Conservation (phyloP, 2,888 invertebrate genomes). For the Tinea trinotella region DNA sequence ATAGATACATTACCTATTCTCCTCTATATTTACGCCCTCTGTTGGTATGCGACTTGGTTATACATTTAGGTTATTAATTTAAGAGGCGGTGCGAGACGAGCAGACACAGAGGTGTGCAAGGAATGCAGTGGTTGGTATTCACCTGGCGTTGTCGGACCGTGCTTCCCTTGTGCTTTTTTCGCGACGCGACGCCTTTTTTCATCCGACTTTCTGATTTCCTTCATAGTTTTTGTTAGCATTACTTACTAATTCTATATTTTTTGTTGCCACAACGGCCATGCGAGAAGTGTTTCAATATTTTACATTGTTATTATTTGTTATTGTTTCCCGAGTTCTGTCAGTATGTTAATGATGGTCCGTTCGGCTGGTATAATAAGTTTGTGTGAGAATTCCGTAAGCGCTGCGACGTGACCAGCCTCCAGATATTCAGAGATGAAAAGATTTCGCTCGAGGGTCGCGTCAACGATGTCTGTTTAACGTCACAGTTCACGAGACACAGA, state of each 20-base stretch:
- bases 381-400: conserved; percentile 13
- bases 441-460: conserved; percentile 12
- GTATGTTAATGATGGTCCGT: conserved; percentile 13
- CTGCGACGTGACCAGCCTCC: conserved; percentile 19
- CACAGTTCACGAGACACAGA: neutral
- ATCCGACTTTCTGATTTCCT: neutral
- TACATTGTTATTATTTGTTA: neutral
- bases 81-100: neutral
- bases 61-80: conserved; percentile 9
- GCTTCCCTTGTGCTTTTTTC: conserved; percentile 1
- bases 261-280: neutral
- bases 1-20: no score
- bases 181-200: conserved; percentile 11
- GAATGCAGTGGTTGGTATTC: neutral
- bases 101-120: neutral
- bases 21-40: no score
- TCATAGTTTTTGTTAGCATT: conserved; percentile 1
- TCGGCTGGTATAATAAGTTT: neutral
- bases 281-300: neutral
- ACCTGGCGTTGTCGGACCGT: conserved; percentile 13
- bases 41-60: neutral
- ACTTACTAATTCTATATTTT: neutral
- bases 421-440: conserved; percentile 13
- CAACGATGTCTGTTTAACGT: conserved; percentile 13
- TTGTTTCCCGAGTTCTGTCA: neutral